These are phyloP conservation scores for Apocheima hispidaria DNA, from an alignment of 2,888 invertebrate genomes.

Conservation along the genomic window DNA sequence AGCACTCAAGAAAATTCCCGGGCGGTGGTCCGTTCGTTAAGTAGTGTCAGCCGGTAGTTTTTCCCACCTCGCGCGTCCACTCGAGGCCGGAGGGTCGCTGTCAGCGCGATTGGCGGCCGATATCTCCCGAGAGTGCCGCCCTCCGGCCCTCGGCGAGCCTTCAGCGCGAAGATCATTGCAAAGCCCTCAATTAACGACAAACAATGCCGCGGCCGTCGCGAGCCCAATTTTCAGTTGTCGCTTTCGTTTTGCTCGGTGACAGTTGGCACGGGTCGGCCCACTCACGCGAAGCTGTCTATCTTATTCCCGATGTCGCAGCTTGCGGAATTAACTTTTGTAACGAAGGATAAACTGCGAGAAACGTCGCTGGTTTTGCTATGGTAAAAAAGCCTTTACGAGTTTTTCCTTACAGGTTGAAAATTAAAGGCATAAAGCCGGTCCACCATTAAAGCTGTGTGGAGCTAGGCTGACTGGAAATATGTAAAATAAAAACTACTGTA, in stretches of 20 bases:
- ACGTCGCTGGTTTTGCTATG: neutral
- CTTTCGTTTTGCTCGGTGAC: constrained; percentile 77
- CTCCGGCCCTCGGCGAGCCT: constrained; percentile 63
- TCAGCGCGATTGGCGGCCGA: constrained; percentile 83
- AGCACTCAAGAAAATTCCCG: constrained; percentile 85
- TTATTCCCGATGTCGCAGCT: constrained; percentile 60
- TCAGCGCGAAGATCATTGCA: constrained; percentile 79
- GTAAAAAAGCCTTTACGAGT: neutral
- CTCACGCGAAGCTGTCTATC: constrained; percentile 61
- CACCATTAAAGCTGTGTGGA: no score
- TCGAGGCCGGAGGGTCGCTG: constrained; percentile 76
- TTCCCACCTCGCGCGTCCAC: constrained; percentile 81
- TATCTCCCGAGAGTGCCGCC: constrained; percentile 81
- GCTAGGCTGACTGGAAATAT: no score
- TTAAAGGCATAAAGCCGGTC: neutral
- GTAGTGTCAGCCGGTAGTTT: constrained; percentile 84
- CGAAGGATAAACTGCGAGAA: constrained; percentile 37
- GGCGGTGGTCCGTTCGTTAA: constrained; percentile 80
- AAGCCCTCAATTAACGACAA: constrained; percentile 84
- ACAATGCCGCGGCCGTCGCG: constrained; percentile 70
- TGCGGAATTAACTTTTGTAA: constrained; percentile 49
- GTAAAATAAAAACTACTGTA: no score
- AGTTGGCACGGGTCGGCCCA: constrained; percentile 74
- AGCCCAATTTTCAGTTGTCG: constrained; percentile 82
- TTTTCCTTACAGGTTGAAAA: neutral